phyloP scores from a whole-genome alignment of 2,113 vertebrate genomes.

The Morone saxatilis region DNA sequence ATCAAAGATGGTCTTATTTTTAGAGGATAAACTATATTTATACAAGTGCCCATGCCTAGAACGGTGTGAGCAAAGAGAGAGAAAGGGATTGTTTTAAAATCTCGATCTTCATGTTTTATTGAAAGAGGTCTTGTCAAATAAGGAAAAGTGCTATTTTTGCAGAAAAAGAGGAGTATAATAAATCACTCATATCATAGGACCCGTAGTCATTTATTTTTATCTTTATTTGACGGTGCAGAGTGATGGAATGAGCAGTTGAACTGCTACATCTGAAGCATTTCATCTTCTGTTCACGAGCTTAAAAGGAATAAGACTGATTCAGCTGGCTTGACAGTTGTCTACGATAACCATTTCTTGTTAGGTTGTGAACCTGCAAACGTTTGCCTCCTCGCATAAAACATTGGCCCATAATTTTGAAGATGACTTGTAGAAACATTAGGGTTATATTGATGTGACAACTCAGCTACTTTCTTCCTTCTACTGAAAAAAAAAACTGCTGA shows the following conservation, averaged over 20 bases:
- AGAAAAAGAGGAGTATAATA: slow-evolving; percentile 64
- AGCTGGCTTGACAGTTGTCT: slow-evolving; percentile 69
- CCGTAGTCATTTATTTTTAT: slow-evolving; percentile 67
- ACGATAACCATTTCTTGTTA: slow-evolving; percentile 45
- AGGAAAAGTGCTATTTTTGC: slow-evolving; percentile 83
- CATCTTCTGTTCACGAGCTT: slow-evolving; percentile 53
- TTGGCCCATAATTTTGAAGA: slow-evolving; percentile 36
- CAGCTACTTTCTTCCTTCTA: slow-evolving; percentile 29
- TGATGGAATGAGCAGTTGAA: slow-evolving; percentile 76
- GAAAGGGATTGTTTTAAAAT: slow-evolving; percentile 84
- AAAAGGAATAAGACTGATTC: slow-evolving; percentile 64
- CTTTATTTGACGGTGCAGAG: slow-evolving; percentile 58
- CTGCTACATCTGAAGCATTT: slow-evolving; percentile 76
- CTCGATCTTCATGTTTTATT: slow-evolving; percentile 71
- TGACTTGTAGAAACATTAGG: slow-evolving; percentile 49
- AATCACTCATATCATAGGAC: slow-evolving; percentile 68
- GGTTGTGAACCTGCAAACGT: slow-evolving; percentile 49
- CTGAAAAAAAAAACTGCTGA: slow-evolving; percentile 32
- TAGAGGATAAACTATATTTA: slow-evolving; percentile 83
- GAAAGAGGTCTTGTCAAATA: slow-evolving; percentile 71
- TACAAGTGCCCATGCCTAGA: slow-evolving; percentile 70
- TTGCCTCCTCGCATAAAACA: slow-evolving; percentile 55
- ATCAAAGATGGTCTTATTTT: slow-evolving; percentile 80
- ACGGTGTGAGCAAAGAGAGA: slow-evolving; percentile 67
- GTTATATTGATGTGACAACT: slow-evolving; percentile 38